Base-by-base conservation (phyloP, 2,113 vertebrate genomes). In the Nyctereutes procyonoides region DNA sequence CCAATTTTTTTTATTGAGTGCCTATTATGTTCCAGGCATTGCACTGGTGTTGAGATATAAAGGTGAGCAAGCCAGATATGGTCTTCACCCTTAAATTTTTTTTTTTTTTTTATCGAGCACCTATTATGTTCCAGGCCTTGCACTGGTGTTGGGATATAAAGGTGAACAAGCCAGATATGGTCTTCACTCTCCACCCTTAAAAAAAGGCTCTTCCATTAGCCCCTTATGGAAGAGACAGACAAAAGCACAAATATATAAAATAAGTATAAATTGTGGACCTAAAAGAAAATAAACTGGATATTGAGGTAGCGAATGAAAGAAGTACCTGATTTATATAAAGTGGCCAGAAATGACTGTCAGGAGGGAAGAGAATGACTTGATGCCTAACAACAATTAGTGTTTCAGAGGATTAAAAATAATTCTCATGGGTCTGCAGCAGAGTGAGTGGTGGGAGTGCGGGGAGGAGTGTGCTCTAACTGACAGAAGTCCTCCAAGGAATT, bases 281-380 rank as follows among this genome's bases (percentile, higher is more conserved):
- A 94, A n/a, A 13, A 90, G 86, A 88, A 86, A 96, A 90, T 26
- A 84, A 81, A 91, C 58, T 96, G 55, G 19, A 93, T 89, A 48
- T 14, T 85, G 65, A 93, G 16, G 5, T 73, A 94, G 38, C 30
- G 20, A 93, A 80, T 69, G 65, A 90, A 79, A 60, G 65, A 94
- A 96, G 38, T n/a, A 76, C 35, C 16, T n/a, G 63, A 30, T 71
- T 96, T 95, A 82, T 28, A 86, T 16, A 32, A 53, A 2, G 19
- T 32, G 1, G 13, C 83, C 51, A 74, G 79, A 58, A 79, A 48
- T 67, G 14, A 85, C 38, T 80, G 7, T 86, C 12, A 88, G n/a
- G 48, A 79, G 38, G 74, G 43, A 43, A 43, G 43, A 43, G 67
- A 89, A 96, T 17, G 28, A 82, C 8, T 1, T 3, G 3, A 74